Base-by-base conservation (phyloP, 2,113 vertebrate species). In the Puntigrus tetrazona region DNA sequence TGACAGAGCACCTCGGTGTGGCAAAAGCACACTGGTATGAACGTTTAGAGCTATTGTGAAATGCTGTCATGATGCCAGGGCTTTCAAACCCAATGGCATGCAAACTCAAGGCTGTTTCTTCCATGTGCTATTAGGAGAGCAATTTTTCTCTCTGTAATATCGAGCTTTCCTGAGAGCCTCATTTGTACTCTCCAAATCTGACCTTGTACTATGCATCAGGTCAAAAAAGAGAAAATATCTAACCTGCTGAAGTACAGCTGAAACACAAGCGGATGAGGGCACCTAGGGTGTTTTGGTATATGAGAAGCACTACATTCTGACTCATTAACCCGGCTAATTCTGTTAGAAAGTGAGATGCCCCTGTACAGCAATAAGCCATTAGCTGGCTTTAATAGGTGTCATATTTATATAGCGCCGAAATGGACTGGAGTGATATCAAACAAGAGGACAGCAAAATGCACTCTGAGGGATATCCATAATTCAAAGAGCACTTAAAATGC, bases 371-470 rank as follows among this genome's bases (percentile, higher is more conserved):
- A 50, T 13, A 20, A 73, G 43, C 84, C 78, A 87, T 90, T 84
- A 90, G 45, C 55, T 86, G 79, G 80, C 25, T 81, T 70, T 86
- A 86, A 86, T 77, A 72, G 55, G 80, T 78, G 78, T 73, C 59
- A 77, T 86, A 85, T 80, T 74, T 89, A 87, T 80, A 87, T 76
- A 45, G 52, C 18, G 73, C 83, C 77, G 85, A 86, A 89, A 84
- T 70, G 81, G 78, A 91, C 63, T 72, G 76, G 29, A 41, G n/a
- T 45, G 31, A 59, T 43, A 50, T 87, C 0, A 31, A 81, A 29
- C 34, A 86, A 74, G 65, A 88, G 50, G 77, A 91, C 57, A 73
- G 81, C 25, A 59, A 78, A 90, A 87, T 87, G 86, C 86, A 76
- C 88, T 91, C 73, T 83, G 50, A 18, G 72, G 5, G 25, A 47